These are phyloP conservation scores for Psix sp. DNA, from an alignment of 1,140 invertebrate species.

Conservation along the genomic window DNA sequence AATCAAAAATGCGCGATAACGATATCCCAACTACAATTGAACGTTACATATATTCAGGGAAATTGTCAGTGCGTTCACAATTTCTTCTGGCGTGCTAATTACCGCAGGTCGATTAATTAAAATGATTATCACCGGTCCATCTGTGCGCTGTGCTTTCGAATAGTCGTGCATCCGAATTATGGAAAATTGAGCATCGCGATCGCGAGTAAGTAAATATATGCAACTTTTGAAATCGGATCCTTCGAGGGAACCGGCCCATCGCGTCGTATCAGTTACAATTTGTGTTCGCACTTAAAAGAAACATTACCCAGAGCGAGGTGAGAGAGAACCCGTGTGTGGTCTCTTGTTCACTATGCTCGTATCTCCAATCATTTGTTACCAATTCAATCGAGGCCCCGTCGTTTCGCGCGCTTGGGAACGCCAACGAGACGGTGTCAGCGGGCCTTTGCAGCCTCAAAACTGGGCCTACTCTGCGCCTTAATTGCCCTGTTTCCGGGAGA, in stretches of 20 bases:
- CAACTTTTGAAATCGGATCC: conserved; percentile 75
- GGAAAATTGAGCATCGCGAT: conserved; percentile 57
- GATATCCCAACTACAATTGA: conserved; percentile 18
- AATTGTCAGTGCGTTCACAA: conserved; percentile 3
- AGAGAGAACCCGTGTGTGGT: conserved; percentile 71
- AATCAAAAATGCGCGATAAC: conserved; percentile 34
- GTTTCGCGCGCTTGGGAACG: conserved; percentile 42
- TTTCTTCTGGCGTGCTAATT: not conserved
- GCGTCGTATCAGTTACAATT: conserved; percentile 77
- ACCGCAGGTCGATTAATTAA: conserved; percentile 24
- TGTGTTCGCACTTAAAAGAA: conserved; percentile 78
- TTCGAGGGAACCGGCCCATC: conserved; percentile 62
- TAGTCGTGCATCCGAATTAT: conserved; percentile 55
- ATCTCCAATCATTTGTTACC: conserved; percentile 75
- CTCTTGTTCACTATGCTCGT: conserved; percentile 66
- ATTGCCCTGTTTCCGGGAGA: conserved; percentile 57
- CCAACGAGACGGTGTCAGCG: conserved; percentile 22
- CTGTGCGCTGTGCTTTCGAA: conserved; percentile 4
- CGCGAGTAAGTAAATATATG: conserved; percentile 52
- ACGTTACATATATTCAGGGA: conserved; percentile 8
- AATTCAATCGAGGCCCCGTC: conserved; percentile 70
- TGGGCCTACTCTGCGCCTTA: conserved; percentile 45
- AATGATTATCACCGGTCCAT: not conserved
- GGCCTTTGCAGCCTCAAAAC: conserved; percentile 43
- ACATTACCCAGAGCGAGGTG: conserved; percentile 73